Conservation (phyloP, 2,113 vertebrate species). For the Mastomys coucha region DNA sequence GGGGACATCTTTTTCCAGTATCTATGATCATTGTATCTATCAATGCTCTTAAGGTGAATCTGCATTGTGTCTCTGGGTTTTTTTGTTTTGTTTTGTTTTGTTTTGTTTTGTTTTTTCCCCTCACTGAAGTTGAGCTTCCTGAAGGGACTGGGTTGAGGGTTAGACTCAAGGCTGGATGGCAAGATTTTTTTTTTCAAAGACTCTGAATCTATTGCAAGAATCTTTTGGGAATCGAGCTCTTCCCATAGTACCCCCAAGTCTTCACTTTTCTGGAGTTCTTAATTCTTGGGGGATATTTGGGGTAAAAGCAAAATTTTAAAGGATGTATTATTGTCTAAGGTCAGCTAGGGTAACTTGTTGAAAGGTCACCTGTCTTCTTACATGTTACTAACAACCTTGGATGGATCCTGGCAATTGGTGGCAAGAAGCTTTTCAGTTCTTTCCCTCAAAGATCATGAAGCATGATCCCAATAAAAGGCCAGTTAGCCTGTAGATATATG, state of each 20-base stretch:
- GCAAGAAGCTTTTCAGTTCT: not conserved
- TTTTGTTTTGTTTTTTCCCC: conserved; percentile 10
- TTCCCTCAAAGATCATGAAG: not conserved
- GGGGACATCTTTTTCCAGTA: not conserved
- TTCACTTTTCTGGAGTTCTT: conserved; percentile 4
- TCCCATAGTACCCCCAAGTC: not conserved
- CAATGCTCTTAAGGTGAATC: conserved; percentile 26
- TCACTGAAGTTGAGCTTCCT: not conserved
- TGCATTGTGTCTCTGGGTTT: not conserved
- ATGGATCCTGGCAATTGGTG: not conserved
- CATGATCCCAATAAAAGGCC: not conserved
- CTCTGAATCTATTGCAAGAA: not conserved
- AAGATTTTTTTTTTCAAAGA: conserved; percentile 52
- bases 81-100: too few relatives aligned
- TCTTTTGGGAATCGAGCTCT: not conserved
- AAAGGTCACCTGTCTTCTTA: not conserved
- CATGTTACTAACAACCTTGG: not conserved
- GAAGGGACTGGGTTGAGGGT: not conserved
- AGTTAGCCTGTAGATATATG: not conserved
- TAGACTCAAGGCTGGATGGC: not conserved
- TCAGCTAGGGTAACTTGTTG: not conserved
- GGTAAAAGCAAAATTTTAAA: not conserved
- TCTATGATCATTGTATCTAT: not conserved
- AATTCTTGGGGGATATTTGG: not conserved
- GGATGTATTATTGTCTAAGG: not conserved